Conservation (phyloP, 92 coral and sea anemone genomes). For the Micromussa lordhowensis region DNA sequence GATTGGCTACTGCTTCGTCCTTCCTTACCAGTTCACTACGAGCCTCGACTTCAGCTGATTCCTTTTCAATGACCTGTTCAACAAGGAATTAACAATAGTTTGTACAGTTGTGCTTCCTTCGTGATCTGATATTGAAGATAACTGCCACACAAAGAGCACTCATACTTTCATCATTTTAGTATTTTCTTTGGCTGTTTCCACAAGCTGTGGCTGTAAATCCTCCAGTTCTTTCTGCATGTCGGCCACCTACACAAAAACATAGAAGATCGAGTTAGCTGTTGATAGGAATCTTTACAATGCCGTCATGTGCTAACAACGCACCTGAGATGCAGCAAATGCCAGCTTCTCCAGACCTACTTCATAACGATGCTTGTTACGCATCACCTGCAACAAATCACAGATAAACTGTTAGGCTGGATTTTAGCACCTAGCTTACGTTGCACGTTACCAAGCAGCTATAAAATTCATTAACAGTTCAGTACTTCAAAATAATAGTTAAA, state of each 20-base stretch:
- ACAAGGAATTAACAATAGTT: background rate
- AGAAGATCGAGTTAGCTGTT: constrained; percentile 1
- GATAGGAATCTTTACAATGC: background rate
- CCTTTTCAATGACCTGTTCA: constrained; percentile 90
- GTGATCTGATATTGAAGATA: background rate
- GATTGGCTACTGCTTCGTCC: constrained; percentile 98
- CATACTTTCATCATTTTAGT: constrained; percentile 93
- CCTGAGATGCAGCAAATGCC: constrained; percentile 99
- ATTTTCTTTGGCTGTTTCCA: constrained; percentile 95
- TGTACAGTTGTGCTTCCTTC: background rate
- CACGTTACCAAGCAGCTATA: too few relatives aligned
- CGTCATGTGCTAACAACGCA: constrained; percentile 1
- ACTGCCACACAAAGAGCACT: background rate
- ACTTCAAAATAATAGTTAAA: too few relatives aligned
- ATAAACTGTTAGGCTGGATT: background rate
- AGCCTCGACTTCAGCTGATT: constrained; percentile 95
- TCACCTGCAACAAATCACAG: constrained; percentile 64
- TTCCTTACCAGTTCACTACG: constrained; percentile 96
- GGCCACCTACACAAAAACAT: constrained; percentile 78
- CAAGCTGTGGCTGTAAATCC: constrained; percentile 96
- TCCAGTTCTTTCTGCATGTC: constrained; percentile 99
- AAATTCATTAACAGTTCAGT: too few relatives aligned
- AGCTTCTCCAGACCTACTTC: constrained; percentile 98
- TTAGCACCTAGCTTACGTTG: too few relatives aligned
- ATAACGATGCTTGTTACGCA: constrained; percentile 95